A percentile compares a stretch with the other conserved stretches of the same genome.
These are phyloP conservation scores for Phorcus lineatus DNA, from an alignment of 2,888 invertebrate species.

Conservation along the genomic window DNA sequence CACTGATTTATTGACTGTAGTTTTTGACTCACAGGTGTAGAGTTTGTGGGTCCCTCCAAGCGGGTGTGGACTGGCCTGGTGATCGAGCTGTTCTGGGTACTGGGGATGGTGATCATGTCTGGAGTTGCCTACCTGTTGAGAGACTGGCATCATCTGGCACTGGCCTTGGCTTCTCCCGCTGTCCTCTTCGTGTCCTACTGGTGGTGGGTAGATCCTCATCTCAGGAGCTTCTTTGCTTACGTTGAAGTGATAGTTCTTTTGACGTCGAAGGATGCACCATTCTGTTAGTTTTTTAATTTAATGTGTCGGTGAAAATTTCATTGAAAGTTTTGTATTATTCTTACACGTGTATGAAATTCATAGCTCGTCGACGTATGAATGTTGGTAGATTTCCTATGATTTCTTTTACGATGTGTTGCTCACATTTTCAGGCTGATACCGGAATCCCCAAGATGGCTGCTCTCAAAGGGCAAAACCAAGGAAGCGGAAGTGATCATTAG, in stretches of 20 bases:
- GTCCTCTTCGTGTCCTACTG: slow-evolving; percentile 51
- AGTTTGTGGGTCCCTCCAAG: slow-evolving; percentile 72
- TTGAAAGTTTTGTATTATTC: no score
- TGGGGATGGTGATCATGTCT: slow-evolving; percentile 57
- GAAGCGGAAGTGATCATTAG: slow-evolving; percentile 44
- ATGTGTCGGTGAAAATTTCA: no score
- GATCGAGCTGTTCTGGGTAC: slow-evolving; percentile 69
- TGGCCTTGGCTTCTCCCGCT: slow-evolving; percentile 51
- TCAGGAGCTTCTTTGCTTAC: no score
- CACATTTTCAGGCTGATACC: slow-evolving; percentile 39
- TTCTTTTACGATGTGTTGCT: no score
- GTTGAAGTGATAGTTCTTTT: no score
- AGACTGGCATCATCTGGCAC: slow-evolving; percentile 55
- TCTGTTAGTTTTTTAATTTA: no score
- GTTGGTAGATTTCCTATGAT: no score
- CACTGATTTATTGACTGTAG: no score
- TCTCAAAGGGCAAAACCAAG: slow-evolving; percentile 35
- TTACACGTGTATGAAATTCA: no score
- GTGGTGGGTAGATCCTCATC: slow-evolving; percentile 44
- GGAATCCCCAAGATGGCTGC: slow-evolving; percentile 58
- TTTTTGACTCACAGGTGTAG: slow-evolving; percentile 64
- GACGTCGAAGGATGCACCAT: no score
- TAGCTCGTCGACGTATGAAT: no score
- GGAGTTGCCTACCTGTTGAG: slow-evolving; percentile 48
- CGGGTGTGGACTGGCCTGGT: slow-evolving; percentile 70